Evolutionary conservation across 2,888 invertebrate species (phyloP).

Genomic region (Perizoma affinitatum): DNA sequence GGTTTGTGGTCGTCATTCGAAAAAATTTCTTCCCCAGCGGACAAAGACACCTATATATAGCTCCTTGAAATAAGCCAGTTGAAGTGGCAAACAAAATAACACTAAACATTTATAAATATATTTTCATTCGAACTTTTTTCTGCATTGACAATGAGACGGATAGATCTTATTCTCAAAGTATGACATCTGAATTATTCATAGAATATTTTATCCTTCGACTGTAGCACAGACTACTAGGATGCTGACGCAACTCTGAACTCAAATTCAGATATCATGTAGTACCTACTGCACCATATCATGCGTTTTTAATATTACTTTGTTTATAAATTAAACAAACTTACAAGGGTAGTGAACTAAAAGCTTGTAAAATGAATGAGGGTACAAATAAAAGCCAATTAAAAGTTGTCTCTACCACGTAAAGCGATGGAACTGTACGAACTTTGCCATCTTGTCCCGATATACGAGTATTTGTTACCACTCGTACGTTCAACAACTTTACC

Average conservation of each 20-base stretch:
- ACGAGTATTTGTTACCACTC: slow-evolving; percentile 23
- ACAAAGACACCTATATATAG: no score
- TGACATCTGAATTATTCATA: slow-evolving; percentile 76
- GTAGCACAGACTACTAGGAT: slow-evolving; percentile 7
- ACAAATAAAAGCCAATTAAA: slow-evolving; percentile 24
- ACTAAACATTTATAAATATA: slow-evolving; percentile 10
- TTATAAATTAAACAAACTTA: background rate
- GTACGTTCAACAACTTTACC: slow-evolving; percentile 31
- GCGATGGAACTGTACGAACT: slow-evolving; percentile 18
- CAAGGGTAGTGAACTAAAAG: background rate
- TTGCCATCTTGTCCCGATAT: slow-evolving; percentile 36
- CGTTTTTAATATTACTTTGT: slow-evolving; percentile 42
- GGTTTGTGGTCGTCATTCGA: no score
- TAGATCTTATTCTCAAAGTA: slow-evolving; percentile 65
- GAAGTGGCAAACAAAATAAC: background rate
- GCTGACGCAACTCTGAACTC: slow-evolving; percentile 42
- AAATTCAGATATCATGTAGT: slow-evolving; percentile 51
- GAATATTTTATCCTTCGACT: slow-evolving; percentile 71
- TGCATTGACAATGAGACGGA: slow-evolving; percentile 49
- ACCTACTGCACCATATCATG: no score
- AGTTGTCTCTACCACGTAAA: slow-evolving; percentile 11
- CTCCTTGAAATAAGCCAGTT: no score
- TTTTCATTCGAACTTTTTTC: slow-evolving; percentile 46
- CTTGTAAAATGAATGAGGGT: background rate
- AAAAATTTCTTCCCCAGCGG: no score